Percentiles rank a stretch among this genome's conserved stretches.
Conservation (phyloP, 2,888 invertebrate genomes). For the Hesperia comma region DNA sequence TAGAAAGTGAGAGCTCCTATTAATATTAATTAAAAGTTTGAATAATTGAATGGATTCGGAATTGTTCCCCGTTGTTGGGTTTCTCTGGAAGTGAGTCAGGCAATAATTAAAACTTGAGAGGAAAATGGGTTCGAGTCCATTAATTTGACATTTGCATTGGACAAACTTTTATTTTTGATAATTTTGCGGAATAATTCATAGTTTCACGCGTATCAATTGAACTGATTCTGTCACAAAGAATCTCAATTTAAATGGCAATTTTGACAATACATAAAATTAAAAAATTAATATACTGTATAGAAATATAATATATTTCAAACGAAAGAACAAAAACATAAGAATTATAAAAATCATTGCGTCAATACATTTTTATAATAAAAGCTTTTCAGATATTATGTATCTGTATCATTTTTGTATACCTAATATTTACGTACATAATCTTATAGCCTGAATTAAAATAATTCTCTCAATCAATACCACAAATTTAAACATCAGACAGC, state of each 20-base stretch:
- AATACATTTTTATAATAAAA: too few relatives aligned
- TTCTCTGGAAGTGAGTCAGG: conserved; percentile 71
- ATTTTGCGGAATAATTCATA: conserved; percentile 3
- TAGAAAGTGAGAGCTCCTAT: conserved; percentile 80
- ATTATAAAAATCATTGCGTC: too few relatives aligned
- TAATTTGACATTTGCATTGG: conserved; percentile 69
- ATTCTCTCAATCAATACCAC: not conserved
- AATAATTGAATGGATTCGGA: conserved; percentile 81
- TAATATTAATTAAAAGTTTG: conserved; percentile 84
- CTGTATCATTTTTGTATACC: too few relatives aligned
- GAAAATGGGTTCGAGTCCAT: conserved; percentile 57
- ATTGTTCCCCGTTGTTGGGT: conserved; percentile 76
- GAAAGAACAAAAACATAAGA: too few relatives aligned
- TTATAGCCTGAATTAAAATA: not conserved
- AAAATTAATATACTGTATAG: too few relatives aligned
- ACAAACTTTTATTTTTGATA: conserved; percentile 53
- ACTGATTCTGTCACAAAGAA: too few relatives aligned
- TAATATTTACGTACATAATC: too few relatives aligned
- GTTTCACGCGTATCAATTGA: not conserved
- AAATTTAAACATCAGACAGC: not conserved
- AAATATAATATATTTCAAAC: too few relatives aligned
- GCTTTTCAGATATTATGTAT: too few relatives aligned
- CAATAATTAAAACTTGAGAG: conserved; percentile 77
- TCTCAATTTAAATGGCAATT: too few relatives aligned
- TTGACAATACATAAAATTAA: too few relatives aligned